Evolutionary conservation across 2,113 vertebrate genomes (phyloP), one percentile per base, ranked within the genome.

Genomic region (Polyodon spathula): DNA sequence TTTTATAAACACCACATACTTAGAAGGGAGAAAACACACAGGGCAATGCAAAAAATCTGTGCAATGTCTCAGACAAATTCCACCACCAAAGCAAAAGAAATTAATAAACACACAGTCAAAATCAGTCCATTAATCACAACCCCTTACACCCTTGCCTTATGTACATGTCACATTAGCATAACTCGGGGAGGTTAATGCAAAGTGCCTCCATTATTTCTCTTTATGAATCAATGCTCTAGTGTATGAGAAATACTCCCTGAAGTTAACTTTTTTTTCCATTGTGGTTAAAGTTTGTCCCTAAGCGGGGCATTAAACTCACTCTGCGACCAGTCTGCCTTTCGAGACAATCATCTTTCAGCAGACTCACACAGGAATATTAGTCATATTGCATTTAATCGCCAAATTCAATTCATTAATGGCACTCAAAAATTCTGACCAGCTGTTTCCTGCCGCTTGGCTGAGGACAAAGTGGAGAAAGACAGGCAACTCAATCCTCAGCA

Each of bases 401-500:
- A 79, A 80, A 84, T 83, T 78, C 74, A 82, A 85, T 90, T 94
- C 86, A 91, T 90, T 91, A 90, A 83, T 87, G 81, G 79, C 83
- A 78, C 89, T 90, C 83, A 91, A 78, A 83, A 88, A 93, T 91
- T 89, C 91, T 81, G 79, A 71, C 89, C 93, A 93, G 90, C 92
- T 94, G 91, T 87, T 90, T 86, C 83, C 84, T 86, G 86, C 80
- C 76, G 74, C 86, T 85, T 78, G 84, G 84, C 84, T 84, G 77
- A 89, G 82, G 87, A 88, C 71, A 69, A 85, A 76, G 88, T 92
- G 89, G 81, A 79, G 88, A 91, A 84, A 91, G 83, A 83, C 72
- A 74, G 80, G 90, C 73, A 80, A 84, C 78, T 76, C 82, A 78
- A 83, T 88, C 85, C 83, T 68, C 0, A 0, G 77, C 76, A 78